Conservation (phyloP, 2,888 invertebrate species). For the Melinopterus prodromus region DNA sequence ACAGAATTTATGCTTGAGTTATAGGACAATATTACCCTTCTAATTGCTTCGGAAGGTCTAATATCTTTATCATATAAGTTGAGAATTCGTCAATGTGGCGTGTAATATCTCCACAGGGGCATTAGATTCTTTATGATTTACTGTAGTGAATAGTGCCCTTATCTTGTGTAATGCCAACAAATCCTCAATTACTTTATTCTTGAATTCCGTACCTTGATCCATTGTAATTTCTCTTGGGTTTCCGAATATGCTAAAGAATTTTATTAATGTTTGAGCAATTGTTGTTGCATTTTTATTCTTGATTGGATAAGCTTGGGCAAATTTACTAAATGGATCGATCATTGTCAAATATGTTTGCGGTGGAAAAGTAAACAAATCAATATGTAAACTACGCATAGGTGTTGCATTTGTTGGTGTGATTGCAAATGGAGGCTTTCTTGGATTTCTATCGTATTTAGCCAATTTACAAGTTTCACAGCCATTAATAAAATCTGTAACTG, state of each 20-base stretch:
- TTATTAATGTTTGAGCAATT: conserved; percentile 27
- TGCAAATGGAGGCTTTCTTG: conserved; percentile 9
- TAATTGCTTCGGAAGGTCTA: too few relatives aligned
- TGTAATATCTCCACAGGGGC: conserved; percentile 28
- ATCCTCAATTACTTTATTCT: conserved; percentile 31
- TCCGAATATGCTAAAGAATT: conserved; percentile 33
- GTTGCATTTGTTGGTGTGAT: conserved; percentile 29
- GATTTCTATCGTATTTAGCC: conserved; percentile 19
- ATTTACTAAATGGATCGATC: conserved; percentile 36
- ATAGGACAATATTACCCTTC: too few relatives aligned
- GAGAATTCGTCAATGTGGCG: background rate
- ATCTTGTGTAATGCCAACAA: conserved; percentile 35
- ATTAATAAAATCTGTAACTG: background rate
- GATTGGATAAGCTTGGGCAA: conserved; percentile 31
- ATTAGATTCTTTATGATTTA: background rate
- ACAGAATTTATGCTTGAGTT: too few relatives aligned
- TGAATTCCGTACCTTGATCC: conserved; percentile 39
- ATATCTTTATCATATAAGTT: too few relatives aligned
- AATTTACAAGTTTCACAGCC: background rate
- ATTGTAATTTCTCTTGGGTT: conserved; percentile 31
- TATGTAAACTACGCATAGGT: conserved; percentile 34
- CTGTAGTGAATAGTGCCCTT: conserved; percentile 24
- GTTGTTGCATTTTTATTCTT: conserved; percentile 21
- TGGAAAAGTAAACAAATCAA: conserved; percentile 32
- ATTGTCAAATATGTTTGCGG: conserved; percentile 33